These are phyloP conservation scores for Caenorhabditis drosophilae DNA, from an alignment of 2,888 invertebrate species.

Conservation along the genomic window DNA sequence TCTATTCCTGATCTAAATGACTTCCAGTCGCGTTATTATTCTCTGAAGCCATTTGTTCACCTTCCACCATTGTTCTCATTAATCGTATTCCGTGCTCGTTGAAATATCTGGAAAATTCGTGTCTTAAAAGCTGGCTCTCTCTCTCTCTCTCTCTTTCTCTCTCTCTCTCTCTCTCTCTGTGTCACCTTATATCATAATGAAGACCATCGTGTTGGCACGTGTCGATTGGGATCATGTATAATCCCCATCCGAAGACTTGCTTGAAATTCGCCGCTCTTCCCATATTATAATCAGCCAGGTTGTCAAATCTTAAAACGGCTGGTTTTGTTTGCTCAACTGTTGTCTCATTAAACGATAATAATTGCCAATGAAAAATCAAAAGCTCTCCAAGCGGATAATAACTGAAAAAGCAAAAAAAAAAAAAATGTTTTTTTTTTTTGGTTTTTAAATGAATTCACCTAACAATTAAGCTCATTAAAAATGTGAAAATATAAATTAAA, in stretches of 20 bases:
- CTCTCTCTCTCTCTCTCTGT: no score
- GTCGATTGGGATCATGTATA: slow-evolving; percentile 55
- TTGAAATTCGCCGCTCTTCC: slow-evolving; percentile 47
- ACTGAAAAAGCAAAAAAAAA: slow-evolving; percentile 12
- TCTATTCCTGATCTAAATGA: no score
- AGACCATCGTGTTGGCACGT: slow-evolving; percentile 50
- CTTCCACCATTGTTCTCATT: no score
- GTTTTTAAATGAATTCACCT: not conserved
- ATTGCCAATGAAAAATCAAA: slow-evolving; percentile 44
- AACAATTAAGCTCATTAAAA: slow-evolving; percentile 6
- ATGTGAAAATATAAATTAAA: slow-evolving; percentile 27
- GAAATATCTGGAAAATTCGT: no score
- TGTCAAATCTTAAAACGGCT: slow-evolving; percentile 50
- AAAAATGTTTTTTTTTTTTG: not conserved
- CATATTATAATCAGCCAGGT: slow-evolving; percentile 53
- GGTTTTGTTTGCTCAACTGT: slow-evolving; percentile 63
- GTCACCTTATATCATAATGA: slow-evolving; percentile 51
- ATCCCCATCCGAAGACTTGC: slow-evolving; percentile 56
- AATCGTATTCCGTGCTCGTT: no score
- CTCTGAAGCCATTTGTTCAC: no score
- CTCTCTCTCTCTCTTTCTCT: no score
- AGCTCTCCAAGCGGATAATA: slow-evolving; percentile 57
- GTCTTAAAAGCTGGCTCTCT: no score
- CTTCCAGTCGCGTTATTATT: no score
- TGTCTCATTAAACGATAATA: slow-evolving; percentile 57